These are phyloP conservation scores for Petroica traversi DNA, from an alignment of 2,113 vertebrate species.

Conservation along the genomic window DNA sequence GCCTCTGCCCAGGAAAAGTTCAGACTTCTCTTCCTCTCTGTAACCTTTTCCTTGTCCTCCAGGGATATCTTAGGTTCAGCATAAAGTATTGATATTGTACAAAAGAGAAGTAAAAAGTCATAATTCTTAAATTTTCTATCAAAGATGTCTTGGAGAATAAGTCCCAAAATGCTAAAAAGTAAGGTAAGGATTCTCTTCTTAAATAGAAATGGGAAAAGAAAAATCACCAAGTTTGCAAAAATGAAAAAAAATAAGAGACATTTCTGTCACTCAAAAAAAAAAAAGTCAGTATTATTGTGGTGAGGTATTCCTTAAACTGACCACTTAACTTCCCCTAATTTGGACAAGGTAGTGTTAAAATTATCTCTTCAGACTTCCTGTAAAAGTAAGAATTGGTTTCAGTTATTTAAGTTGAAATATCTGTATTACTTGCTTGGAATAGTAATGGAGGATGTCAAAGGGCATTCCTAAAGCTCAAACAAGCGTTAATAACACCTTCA, in stretches of 20 bases:
- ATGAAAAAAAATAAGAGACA: background rate
- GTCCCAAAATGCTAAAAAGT: background rate
- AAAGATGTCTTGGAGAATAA: background rate
- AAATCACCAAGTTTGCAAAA: background rate
- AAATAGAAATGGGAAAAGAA: background rate
- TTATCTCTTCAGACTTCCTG: background rate
- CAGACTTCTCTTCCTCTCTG: constrained; percentile 1
- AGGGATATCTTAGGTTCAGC: constrained; percentile 38
- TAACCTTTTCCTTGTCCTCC: background rate
- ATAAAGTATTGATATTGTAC: constrained; percentile 47
- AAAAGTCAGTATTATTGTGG: background rate
- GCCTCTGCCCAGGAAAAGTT: background rate
- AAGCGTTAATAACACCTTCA: background rate
- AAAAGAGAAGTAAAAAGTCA: constrained; percentile 43
- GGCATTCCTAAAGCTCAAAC: constrained; percentile 21
- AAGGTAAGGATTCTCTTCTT: background rate
- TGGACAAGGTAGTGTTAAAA: background rate
- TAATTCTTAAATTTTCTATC: background rate
- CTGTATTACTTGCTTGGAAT: background rate
- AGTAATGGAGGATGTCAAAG: background rate
- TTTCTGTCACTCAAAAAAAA: background rate
- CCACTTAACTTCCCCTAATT: background rate
- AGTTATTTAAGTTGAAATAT: background rate
- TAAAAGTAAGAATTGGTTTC: background rate
- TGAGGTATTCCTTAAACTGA: background rate